Base-by-base conservation (phyloP, 2,888 invertebrate species). In the Ormyrus rosae region DNA sequence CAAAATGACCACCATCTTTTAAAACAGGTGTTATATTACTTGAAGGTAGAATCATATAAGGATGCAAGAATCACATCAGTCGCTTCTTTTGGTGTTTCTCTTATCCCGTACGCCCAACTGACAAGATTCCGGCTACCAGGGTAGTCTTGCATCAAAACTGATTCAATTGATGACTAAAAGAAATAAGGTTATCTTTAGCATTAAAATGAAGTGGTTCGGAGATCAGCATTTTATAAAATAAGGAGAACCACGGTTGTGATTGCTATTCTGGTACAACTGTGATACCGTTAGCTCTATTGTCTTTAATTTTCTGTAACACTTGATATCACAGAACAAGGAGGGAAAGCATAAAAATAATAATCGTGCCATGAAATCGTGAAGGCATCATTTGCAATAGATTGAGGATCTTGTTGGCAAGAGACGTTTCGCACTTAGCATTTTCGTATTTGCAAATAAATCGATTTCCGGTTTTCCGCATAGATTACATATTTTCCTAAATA, bases 301-400 rank as follows among this genome's bases (percentile, higher is more conserved):
- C 19, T 19, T 19, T 19, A 1, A 19, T 19, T 19, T 19, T 19
- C 2, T 19, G 19, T 19, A 19, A 19, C 19, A 7, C 5, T 73
- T 13, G 55, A 13, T 19, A 64, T 73, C 5, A 64, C 3, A 8
- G n/a, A 55, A 11, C n/a, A 55, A 8, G 73, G 63, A 0, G 64
- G 55, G n/a, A 73, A 73, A 45, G 73, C 63, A 11, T 64, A 73
- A 13, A 73, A 73, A 7, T 55, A 55, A 34, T 50, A 45, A 1
- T 34, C 4, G 7, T 13, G 8, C 63, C 46, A 73, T 13, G 7
- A 1, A 6, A 64, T 53, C 2, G 73, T 73, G 46, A 73, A 73
- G 0, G 64, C 64, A 45, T 73, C 73, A 9, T 64, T 45, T 5
- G 53, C 55, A 2, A 45, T n/a, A 2, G 73, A 53, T 34, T 11